A percentile compares a stretch with the other conserved stretches of the same genome.
phyloP scores from a whole-genome alignment of 1,140 invertebrate genomes.

The Trachelipus rathkii region DNA sequence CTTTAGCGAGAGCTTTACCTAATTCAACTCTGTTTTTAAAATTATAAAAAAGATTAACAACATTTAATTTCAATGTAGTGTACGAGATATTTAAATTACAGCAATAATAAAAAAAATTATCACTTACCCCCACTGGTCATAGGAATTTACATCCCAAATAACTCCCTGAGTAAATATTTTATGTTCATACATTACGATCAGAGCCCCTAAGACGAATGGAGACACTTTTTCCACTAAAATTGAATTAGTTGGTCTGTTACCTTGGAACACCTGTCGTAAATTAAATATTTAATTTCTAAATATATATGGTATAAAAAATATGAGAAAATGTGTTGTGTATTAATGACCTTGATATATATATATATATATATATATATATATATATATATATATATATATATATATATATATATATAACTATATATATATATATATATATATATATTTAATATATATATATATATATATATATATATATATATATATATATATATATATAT shows the following conservation, averaged over 20 bases:
- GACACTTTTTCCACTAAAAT: conserved; percentile 90
- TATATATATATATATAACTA: no score
- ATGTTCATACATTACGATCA: conserved; percentile 98
- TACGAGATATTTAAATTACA: not conserved
- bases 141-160: conserved; percentile 99
- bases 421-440: no score
- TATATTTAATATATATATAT: no score
- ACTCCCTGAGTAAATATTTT: conserved; percentile 98
- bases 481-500: no score
- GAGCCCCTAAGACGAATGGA: conserved; percentile 86
- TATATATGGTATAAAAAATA: no score
- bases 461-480: no score
- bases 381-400: no score
- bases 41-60: not conserved
- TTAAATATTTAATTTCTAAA: no score
- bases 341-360: no score
- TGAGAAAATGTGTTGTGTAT: no score
- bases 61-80: not conserved
- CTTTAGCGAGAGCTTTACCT: conserved; percentile 96
- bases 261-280: conserved; percentile 71
- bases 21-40: conserved; percentile 74
- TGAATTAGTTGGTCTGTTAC: conserved; percentile 95
- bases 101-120: conserved; percentile 23
- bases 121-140: conserved; percentile 96
- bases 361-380: no score